Evolutionary conservation across 2,888 invertebrate species (phyloP), one percentile per base, ranked within the genome.

Genomic region (Brachypalpus laphriformis): DNA sequence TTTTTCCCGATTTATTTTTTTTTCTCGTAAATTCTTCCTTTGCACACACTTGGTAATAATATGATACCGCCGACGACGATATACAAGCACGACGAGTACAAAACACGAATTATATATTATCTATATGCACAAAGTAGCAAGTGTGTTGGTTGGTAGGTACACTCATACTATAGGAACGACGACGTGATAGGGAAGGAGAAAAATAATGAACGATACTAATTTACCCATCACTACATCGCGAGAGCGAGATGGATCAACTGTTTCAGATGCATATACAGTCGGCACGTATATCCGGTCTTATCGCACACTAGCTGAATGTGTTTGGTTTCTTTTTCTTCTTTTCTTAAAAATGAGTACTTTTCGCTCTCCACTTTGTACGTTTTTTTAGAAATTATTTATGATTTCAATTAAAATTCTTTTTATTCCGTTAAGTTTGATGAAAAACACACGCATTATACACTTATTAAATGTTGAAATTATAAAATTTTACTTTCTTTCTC

Each of bases 21-120:
- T 68, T 68, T 37, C 9, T 25, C 20, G 14, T 45, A 4, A 71
- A 56, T 72, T 81, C 49, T 45, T 75, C 56, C 40, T 65, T 66
- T 70, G 57, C 59, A 61, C 70, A 70, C 70, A 70, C 66, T 54
- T 78, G 51, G 42, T 80, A 25, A 72, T 66, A 76, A 71, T 61
- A 70, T 71, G 75, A 85, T 81, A 85, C 85, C 85, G 71, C 81
- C 85, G 85, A 81, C 81, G 74, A 74, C 68, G 54, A 66, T 11
- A 40, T 68, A 42, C n/a, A 49, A 37, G 45, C 65, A 63, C 72
- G 49, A 70, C 63, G 74, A 75, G 51, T 70, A 78, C 66, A 83
- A 75, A 70, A 75, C 68, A 70, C 65, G 68, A 80, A 70, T 70
- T 78, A 57, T 54, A 63, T 77, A 66, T 57, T 59, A 59, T 54